These are phyloP conservation scores for Drosophila mulleri DNA, from an alignment of 2,888 invertebrate species.

Conservation along the genomic window DNA sequence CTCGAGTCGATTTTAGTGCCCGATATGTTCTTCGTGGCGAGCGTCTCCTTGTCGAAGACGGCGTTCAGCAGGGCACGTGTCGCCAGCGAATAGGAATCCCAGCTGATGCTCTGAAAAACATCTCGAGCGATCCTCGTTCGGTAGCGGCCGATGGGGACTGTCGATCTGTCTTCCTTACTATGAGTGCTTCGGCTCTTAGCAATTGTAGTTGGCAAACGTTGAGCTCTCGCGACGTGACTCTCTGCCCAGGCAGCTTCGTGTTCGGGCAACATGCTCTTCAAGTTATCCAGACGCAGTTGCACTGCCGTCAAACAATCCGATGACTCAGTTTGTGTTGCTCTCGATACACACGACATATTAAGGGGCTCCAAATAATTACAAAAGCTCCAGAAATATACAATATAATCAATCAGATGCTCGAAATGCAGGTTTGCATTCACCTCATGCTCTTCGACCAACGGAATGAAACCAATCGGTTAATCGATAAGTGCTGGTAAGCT, in stretches of 20 bases:
- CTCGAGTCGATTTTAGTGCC: background rate
- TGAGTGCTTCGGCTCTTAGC: background rate
- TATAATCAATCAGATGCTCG: too few relatives aligned
- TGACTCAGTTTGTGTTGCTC: constrained; percentile 9
- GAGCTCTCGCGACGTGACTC: accelerated
- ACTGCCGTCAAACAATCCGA: constrained; percentile 1
- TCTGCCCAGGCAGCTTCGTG: background rate
- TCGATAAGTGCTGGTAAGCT: background rate
- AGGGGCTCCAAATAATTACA: background rate
- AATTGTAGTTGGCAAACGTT: background rate
- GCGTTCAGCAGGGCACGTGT: constrained; percentile 22
- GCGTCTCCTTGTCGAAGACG: constrained; percentile 32
- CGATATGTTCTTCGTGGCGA: constrained; percentile 15
- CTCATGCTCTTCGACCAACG: background rate
- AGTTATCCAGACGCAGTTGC: constrained; percentile 7
- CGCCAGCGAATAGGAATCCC: constrained; percentile 26
- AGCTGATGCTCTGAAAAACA: background rate
- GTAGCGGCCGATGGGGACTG: constrained; percentile 12
- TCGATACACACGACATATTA: background rate
- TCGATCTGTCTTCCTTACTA: background rate
- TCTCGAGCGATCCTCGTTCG: background rate
- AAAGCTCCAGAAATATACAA: background rate
- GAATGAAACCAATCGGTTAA: background rate
- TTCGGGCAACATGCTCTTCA: background rate
- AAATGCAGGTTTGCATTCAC: background rate